Evolutionary conservation across 2,113 vertebrate species (phyloP).

Genomic region (Heloderma charlesbogerti): DNA sequence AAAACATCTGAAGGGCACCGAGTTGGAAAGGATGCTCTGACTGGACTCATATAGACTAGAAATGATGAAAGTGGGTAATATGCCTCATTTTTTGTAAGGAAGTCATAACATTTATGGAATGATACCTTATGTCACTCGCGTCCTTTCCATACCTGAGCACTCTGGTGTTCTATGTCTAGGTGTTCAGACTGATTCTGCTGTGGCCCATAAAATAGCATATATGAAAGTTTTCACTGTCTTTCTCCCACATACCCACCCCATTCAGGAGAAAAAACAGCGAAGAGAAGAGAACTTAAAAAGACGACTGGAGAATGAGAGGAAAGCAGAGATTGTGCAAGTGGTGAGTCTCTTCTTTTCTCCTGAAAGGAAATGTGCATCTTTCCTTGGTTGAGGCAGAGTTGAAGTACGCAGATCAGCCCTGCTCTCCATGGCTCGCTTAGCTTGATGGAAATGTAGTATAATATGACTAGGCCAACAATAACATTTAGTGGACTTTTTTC

Average conservation of each 20-base stretch:
- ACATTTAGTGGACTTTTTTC: background rate
- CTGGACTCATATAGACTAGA: too few relatives aligned
- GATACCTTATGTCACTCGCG: background rate
- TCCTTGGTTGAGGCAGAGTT: background rate
- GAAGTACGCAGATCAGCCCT: background rate
- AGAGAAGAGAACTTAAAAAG: constrained; percentile 87
- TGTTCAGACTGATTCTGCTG: background rate
- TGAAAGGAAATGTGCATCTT: background rate
- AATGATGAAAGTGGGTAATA: background rate
- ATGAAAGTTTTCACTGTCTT: accelerated
- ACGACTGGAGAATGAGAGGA: constrained; percentile 88
- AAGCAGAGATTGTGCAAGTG: constrained; percentile 93
- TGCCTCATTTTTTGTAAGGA: background rate
- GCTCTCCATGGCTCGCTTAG: background rate
- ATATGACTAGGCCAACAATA: background rate
- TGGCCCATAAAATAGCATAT: accelerated
- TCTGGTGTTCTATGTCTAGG: background rate
- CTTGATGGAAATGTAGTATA: background rate
- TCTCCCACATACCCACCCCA: background rate
- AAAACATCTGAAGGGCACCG: too few relatives aligned
- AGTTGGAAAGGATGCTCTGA: too few relatives aligned
- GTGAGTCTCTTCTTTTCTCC: constrained; percentile 71
- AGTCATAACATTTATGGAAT: background rate
- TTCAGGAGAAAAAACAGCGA: constrained; percentile 88
- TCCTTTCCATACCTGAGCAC: background rate